Conservation (phyloP, 2,113 vertebrate genomes). For the Trematocara stigmaticum region DNA sequence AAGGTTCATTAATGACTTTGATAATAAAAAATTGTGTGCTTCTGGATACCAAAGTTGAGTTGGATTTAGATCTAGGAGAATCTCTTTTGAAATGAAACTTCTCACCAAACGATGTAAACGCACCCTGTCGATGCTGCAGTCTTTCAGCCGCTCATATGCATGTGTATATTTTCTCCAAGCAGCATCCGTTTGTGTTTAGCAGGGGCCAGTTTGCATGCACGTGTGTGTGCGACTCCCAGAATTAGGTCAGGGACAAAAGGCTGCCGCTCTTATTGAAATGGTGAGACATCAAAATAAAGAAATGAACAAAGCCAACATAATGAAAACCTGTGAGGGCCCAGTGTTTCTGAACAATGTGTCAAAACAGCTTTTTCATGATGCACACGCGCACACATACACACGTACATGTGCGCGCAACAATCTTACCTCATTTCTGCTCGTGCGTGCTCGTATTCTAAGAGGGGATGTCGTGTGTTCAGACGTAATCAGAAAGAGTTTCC, state of each 20-base stretch:
- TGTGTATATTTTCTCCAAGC: background rate
- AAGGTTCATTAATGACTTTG: background rate
- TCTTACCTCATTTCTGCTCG: conserved; percentile 27
- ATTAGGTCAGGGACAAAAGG: conserved; percentile 79
- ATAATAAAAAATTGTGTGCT: background rate
- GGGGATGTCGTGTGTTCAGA: conserved; percentile 46
- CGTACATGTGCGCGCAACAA: conserved; percentile 1
- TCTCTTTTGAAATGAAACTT: background rate
- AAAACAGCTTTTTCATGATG: conserved; percentile 57
- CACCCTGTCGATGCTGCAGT: background rate
- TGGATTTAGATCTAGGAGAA: background rate
- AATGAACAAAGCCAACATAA: conserved; percentile 62
- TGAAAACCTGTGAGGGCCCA: conserved; percentile 52
- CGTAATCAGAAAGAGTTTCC: conserved; percentile 62
- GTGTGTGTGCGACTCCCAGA: conserved; percentile 66
- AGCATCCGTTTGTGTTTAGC: background rate
- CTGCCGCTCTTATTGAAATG: conserved; percentile 49
- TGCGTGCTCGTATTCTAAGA: conserved; percentile 36
- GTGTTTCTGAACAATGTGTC: conserved; percentile 59
- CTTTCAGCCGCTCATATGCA: background rate
- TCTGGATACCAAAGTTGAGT: background rate
- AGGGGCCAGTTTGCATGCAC: conserved; percentile 31
- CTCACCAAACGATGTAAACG: background rate
- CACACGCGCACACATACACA: background rate
- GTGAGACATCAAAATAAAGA: conserved; percentile 64